Evolutionary conservation across 2,888 invertebrate species (phyloP).

Genomic region (Sphaeridia pumilis): DNA sequence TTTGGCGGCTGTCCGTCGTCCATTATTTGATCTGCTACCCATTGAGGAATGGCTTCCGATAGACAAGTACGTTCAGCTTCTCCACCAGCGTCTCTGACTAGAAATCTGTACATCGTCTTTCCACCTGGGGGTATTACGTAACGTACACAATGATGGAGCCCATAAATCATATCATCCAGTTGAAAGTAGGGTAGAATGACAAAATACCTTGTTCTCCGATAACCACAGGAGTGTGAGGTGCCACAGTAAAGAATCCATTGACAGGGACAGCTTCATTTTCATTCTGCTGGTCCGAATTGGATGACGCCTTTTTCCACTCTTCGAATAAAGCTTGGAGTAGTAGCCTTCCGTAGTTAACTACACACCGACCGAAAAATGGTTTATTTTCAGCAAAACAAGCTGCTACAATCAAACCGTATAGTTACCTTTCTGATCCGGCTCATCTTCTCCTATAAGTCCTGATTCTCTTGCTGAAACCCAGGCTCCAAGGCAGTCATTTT

Average conservation of each 20-base stretch:
- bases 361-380: conserved; percentile 23
- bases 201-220: conserved; percentile 59
- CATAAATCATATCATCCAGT: too few species aligned
- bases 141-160: too few species aligned
- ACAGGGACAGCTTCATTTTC: conserved; percentile 38
- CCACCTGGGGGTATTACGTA: conserved; percentile 52
- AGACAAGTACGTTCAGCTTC: conserved; percentile 85
- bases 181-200: too few species aligned
- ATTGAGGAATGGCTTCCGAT: conserved; percentile 85
- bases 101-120: conserved; percentile 74
- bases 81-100: conserved; percentile 84
- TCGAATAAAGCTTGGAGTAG: conserved; percentile 87
- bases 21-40: conserved; percentile 82
- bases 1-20: conserved; percentile 89
- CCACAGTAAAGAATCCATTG: conserved; percentile 70
- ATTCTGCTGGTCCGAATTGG: conserved; percentile 31
- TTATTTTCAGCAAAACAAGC: too few species aligned
- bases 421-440: conserved; percentile 59
- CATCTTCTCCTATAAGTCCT: conserved; percentile 61
- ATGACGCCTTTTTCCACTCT: conserved; percentile 64
- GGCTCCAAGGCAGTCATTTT: conserved; percentile 93
- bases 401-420: background rate
- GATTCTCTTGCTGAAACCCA: conserved; percentile 97
- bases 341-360: conserved; percentile 89
- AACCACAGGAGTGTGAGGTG: conserved; percentile 90